Evolutionary conservation across 2,888 invertebrate genomes (phyloP).

Genomic region (Podotricha telesiphe): DNA sequence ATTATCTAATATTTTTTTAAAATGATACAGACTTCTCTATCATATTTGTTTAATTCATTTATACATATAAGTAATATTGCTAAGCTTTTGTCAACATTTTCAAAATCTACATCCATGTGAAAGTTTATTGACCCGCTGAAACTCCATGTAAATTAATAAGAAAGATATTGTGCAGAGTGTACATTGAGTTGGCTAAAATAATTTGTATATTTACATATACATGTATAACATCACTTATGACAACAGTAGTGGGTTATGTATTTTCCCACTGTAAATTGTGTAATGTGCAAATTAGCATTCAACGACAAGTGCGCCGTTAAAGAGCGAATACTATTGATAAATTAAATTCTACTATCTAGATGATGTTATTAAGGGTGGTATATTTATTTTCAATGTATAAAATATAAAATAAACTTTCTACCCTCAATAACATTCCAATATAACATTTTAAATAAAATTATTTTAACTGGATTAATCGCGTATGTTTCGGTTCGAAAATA

Average conservation of each 20-base stretch:
- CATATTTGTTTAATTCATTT: too few species aligned
- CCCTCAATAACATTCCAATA: background rate
- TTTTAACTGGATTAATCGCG: too few species aligned
- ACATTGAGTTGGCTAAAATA: constrained; percentile 1
- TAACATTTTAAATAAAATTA: too few species aligned
- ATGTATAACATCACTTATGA: constrained; percentile 15
- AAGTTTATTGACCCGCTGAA: background rate
- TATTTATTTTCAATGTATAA: background rate
- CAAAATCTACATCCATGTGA: background rate
- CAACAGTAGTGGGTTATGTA: constrained; percentile 10
- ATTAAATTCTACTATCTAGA: background rate
- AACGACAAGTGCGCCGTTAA: constrained; percentile 20
- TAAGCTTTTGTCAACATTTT: background rate
- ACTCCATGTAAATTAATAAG: background rate
- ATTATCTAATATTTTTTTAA: too few species aligned
- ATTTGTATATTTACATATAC: background rate
- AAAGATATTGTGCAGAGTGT: background rate
- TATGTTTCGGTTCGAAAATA: too few species aligned
- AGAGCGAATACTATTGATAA: background rate
- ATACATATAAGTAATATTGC: too few species aligned
- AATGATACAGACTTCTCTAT: too few species aligned
- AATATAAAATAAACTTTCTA: background rate
- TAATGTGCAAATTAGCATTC: constrained; percentile 31
- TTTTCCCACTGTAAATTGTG: constrained; percentile 22
- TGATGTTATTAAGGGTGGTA: too few species aligned